Evolutionary conservation across 2,888 invertebrate genomes (phyloP).

Genomic region (Argyresthia albistria): DNA sequence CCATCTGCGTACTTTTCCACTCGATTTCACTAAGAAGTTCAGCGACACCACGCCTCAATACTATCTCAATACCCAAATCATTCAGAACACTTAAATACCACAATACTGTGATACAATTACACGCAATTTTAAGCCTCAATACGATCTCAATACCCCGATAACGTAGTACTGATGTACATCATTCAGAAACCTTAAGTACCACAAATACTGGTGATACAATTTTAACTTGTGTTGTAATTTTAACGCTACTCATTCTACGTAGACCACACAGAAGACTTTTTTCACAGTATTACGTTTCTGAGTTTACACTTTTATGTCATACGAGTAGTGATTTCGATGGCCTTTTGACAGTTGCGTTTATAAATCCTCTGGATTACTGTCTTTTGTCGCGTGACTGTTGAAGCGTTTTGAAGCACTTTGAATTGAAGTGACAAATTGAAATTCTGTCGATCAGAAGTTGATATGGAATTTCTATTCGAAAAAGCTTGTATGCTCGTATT

Average conservation of each 20-base stretch:
- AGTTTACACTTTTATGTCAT: not conserved
- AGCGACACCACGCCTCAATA: conserved; percentile 31
- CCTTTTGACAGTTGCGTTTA: not conserved
- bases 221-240: conserved; percentile 34
- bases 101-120: too few species aligned
- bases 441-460: not conserved
- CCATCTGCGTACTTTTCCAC: conserved; percentile 18
- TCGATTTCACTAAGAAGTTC: conserved; percentile 30
- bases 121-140: conserved; percentile 32
- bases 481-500: too few species aligned
- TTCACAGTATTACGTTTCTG: not conserved
- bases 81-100: conserved; percentile 1
- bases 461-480: not conserved
- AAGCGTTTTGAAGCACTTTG: not conserved
- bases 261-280: conserved; percentile 45
- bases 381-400: not conserved
- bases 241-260: conserved; percentile 41
- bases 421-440: conserved; percentile 1
- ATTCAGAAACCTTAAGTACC: conserved; percentile 1
- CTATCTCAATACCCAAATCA: conserved; percentile 30
- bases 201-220: conserved; percentile 44
- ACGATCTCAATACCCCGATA: conserved; percentile 27
- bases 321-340: too few species aligned
- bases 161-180: conserved; percentile 13
- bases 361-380: not conserved